Conservation (phyloP, 2,797 vertebrate genomes). For the Octomys mimax region DNA sequence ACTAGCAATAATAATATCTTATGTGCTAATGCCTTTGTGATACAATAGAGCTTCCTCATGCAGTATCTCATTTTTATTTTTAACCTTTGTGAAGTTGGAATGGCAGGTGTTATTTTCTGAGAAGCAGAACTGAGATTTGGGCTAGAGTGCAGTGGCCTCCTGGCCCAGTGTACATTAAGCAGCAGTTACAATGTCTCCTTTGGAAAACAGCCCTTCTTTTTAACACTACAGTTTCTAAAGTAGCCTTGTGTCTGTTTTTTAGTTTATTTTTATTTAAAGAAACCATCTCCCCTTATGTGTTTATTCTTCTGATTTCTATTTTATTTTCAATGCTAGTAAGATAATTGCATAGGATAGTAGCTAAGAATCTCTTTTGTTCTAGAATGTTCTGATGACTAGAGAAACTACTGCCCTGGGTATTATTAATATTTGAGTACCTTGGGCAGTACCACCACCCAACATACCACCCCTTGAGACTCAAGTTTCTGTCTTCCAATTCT, state of each 20-base stretch:
- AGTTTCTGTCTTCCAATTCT: not conserved
- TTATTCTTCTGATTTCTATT: not conserved
- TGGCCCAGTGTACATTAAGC: not conserved
- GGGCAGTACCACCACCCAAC: not conserved
- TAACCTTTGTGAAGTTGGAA: not conserved
- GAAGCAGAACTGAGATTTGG: conserved; percentile 4
- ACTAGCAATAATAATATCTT: conserved; percentile 43
- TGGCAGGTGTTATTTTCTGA: conserved; percentile 34
- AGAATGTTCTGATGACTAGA: not conserved
- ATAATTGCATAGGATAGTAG: not conserved
- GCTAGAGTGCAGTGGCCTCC: not conserved
- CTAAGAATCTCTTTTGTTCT: conserved; percentile 27
- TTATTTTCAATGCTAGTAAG: not conserved
- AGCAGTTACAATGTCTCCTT: not conserved
- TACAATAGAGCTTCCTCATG: conserved; percentile 8
- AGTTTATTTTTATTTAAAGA: conserved; percentile 51
- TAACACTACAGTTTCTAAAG: conserved; percentile 27
- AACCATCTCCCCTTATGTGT: not conserved
- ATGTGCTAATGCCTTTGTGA: conserved; percentile 62
- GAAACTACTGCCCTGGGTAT: not conserved
- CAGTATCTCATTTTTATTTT: conserved; percentile 57
- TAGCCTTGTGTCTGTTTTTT: not conserved
- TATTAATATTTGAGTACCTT: conserved; percentile 27
- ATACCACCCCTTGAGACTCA: too few relatives aligned
- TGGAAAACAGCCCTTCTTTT: not conserved